Evolutionary conservation across 2,888 invertebrate species (phyloP), one percentile per base, ranked within the genome.

Genomic region (Galeopsomyia nigrocyanea): DNA sequence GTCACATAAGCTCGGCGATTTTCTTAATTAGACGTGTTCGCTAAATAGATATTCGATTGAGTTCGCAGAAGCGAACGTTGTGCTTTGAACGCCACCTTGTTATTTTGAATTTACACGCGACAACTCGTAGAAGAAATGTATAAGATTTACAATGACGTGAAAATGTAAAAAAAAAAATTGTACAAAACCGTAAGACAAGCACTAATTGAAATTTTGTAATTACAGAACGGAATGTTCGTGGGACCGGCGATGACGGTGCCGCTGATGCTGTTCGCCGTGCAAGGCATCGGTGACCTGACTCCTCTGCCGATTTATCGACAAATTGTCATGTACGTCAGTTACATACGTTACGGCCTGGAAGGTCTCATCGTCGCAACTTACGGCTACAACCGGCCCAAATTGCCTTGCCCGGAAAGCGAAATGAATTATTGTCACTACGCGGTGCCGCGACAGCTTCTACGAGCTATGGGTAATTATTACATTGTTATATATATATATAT

Each of bases 201-300:
- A 26, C 26, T 26, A 26, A 26, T 26, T 26, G 26, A 26, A 26
- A 26, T 26, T 26, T 26, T 64, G n/a, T 58, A 9, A 47, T 79
- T 77, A 16, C 87, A 95, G 95, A 95, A 95, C 82, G 92, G 93
- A 39, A 94, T 96, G 87, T 98, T 97, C 85, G 88, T 96, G 79
- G 98, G 97, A 0, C 97, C 98, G 17, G 94, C 95, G 0, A 83
- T 94, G 71, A 90, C 93, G 66, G 97, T 97, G 6, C 97, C 97
- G 0, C 88, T 98, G 14, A 94, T 98, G 90, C 87, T 98, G 69
- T 89, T 97, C 62, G 94, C 97, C 6, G 94, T 93, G 0, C 94
- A 94, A 82, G 95, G 97, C 46, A 93, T 97, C 80, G 97, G 97
- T 6, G 85, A 82, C 64, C 88, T 89, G n/a, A 88, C 89, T 0